phyloP scores from a whole-genome alignment of 2,113 vertebrate genomes.

The Entomyzon cyanotis region DNA sequence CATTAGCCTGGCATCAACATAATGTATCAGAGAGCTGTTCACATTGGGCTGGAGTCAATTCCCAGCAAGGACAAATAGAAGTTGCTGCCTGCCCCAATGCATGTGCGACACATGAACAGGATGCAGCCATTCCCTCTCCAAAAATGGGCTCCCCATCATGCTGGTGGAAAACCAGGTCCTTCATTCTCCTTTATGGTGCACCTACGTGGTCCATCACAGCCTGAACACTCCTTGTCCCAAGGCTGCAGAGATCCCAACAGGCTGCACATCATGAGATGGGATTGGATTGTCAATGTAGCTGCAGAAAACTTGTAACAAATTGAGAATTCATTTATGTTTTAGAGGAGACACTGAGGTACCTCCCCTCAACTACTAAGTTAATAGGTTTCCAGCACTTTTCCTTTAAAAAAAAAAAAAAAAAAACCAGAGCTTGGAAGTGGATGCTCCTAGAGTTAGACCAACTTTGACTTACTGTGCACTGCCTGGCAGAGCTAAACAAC shows the following conservation, averaged over 20 bases:
- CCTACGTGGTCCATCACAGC: rapidly evolving
- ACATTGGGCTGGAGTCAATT: background rate
- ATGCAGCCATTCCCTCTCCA: background rate
- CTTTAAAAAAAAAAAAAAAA: background rate
- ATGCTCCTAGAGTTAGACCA: background rate
- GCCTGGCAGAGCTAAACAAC: background rate
- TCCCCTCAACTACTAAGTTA: background rate
- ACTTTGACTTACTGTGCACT: background rate
- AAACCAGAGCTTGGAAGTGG: background rate
- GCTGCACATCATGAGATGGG: background rate
- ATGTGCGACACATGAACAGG: rapidly evolving
- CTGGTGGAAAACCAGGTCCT: background rate
- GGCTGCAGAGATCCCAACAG: background rate
- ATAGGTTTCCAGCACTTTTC: background rate
- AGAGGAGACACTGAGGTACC: background rate
- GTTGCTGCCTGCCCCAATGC: background rate
- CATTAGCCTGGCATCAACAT: background rate
- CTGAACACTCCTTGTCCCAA: background rate
- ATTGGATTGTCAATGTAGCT: background rate
- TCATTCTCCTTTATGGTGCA: background rate
- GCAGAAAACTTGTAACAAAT: background rate
- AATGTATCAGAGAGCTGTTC: background rate
- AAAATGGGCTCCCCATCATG: background rate
- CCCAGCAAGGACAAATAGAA: background rate
- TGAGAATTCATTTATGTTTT: background rate